Evolutionary conservation across 2,113 vertebrate species (phyloP), one percentile per base, ranked within the genome.

Genomic region (Glaucidium brasilianum): DNA sequence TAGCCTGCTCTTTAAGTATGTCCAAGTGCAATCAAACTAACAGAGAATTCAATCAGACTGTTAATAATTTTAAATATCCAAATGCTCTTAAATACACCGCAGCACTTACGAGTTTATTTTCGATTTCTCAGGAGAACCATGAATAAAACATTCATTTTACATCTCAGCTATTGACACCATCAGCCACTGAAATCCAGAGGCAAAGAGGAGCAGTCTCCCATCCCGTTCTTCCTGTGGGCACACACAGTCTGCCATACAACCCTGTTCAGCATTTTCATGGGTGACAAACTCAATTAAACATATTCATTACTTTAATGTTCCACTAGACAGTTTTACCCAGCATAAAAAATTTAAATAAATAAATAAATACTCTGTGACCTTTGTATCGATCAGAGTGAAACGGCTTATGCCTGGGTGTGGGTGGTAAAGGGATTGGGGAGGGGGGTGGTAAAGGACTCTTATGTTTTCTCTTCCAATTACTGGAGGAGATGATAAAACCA

Each of bases 401-500:
- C 96, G 94, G 95, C 93, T 98, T 90, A 96, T 79, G 96, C 94
- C 96, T 96, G 97, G 94, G 96, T 97, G 96, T 97, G 97, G 96
- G 94, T 96, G 91, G 93, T 94, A 92, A 97, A 95, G 93, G 92
- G 91, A 92, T 1, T 96, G 96, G 95, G 97, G 94, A 95, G 94
- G 90, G 88, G 78, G 89, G 80, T 94, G 87, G 94, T 71, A 96
- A 96, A 92, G 81, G 69, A 96, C 97, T 98, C 98, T 97, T 96
- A 97, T 98, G 98, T 98, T 98, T 98, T 98, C 98, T 98, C 98
- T 98, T 98, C 98, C 98, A 98, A 98, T 98, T 98, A 98, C 98
- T 98, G 97, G 95, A 94, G 97, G 97, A 98, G 98, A 98, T 98
- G 98, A 99, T 98, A 99, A 98, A 98, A 98, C 97, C 98, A 97